Evolutionary conservation across 2,113 vertebrate genomes (phyloP), one percentile per base, ranked within the genome.

Genomic region (Cynoglossus semilaevis): DNA sequence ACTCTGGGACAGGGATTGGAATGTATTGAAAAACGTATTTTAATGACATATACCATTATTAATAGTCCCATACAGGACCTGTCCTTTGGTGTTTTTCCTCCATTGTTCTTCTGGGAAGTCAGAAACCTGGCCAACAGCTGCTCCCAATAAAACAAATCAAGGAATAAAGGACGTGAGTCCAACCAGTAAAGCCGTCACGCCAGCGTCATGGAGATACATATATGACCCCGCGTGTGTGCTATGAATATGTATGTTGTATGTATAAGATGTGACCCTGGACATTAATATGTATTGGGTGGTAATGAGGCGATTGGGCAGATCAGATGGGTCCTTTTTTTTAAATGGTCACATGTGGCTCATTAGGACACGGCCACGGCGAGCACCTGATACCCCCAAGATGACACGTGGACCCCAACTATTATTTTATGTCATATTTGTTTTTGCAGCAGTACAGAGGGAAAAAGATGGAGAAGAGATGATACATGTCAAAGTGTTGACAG

Each of bases 271-370:
- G 83, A 88, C 79, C 83, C 80, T 85, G 85, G 77, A 63, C 87
- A 87, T 88, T 87, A 88, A 88, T 88, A 88, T 88, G 87, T 88
- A 88, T 88, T 87, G 87, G 67, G 73, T 38, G 70, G 85, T 88
- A 88, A 88, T 88, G 85, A 88, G 84, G 87, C 79, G 72, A 85
- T 76, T 68, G 79, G 83, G 68, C 62, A 72, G 71, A 83, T 87
- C 87, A 88, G 87, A 86, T 88, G 87, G 85, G 83, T 73, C 82
- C 82, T 72, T 81, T 82, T 78, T 86, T 82, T 78, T 86, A 88
- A 88, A 80, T 84, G 80, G 85, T 87, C 87, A 78, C 87, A 88
- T 88, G 85, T 88, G 87, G 85, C 87, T 87, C 82, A 87, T 88
- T 88, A 88, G 80, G 85, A 22, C 43, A 36, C 63, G 67, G 51